Evolutionary conservation across 2,113 vertebrate species (phyloP).

Genomic region (Falco punctatus): DNA sequence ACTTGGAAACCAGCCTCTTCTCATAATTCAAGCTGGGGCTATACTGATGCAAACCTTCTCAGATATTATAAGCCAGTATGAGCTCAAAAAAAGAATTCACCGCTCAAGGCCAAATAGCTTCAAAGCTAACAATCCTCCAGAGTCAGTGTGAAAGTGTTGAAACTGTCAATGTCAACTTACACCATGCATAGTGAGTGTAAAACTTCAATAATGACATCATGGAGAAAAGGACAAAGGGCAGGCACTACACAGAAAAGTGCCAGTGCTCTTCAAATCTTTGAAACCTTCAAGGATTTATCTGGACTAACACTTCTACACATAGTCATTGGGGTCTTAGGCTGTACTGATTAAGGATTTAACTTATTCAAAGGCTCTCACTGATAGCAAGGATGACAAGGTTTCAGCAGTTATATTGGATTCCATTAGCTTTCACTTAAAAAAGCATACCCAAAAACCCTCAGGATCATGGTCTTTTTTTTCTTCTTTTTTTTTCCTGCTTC

Average conservation of each 20-base stretch:
- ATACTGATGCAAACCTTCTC: slow-evolving; percentile 77
- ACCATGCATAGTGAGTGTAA: slow-evolving; percentile 83
- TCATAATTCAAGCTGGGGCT: slow-evolving; percentile 77
- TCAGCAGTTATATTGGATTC: slow-evolving; percentile 78
- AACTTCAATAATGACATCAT: slow-evolving; percentile 98
- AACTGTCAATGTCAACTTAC: slow-evolving; percentile 95
- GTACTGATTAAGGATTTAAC: slow-evolving; percentile 86
- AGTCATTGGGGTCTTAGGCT: slow-evolving; percentile 82
- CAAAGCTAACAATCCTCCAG: slow-evolving; percentile 94
- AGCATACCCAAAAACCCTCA: neutral
- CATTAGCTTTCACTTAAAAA: slow-evolving; percentile 71
- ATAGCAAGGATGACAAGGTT: slow-evolving; percentile 78
- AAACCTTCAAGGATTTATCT: slow-evolving; percentile 91
- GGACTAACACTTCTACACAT: slow-evolving; percentile 85
- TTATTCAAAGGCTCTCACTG: slow-evolving; percentile 81
- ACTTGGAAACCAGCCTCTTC: slow-evolving; percentile 73
- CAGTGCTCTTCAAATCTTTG: slow-evolving; percentile 88
- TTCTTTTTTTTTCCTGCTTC: neutral
- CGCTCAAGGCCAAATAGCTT: slow-evolving; percentile 97
- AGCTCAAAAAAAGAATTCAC: slow-evolving; percentile 93
- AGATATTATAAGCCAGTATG: slow-evolving; percentile 89
- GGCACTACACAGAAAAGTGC: slow-evolving; percentile 80
- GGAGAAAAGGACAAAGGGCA: slow-evolving; percentile 86
- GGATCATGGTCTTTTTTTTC: neutral
- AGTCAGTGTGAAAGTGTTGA: slow-evolving; percentile 88